Percentiles rank a stretch among this genome's conserved stretches.
Evolutionary conservation across 37 sponge, comb jelly and placozoan genomes (phyloP).

Genomic region (Diacarnus erythraeanus): DNA sequence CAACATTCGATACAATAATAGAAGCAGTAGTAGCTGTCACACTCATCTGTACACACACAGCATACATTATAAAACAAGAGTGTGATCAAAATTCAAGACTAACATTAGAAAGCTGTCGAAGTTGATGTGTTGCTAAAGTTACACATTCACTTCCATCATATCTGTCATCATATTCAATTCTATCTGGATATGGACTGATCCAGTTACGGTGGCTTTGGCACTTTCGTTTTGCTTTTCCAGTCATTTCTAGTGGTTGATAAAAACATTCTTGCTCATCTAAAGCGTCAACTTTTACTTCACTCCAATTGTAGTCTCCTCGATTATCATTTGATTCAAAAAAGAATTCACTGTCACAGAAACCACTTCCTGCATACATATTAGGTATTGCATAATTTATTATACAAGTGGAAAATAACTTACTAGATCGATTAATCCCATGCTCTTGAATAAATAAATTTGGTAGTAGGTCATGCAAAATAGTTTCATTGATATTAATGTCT

Average conservation of each 20-base stretch:
- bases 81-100: not conserved
- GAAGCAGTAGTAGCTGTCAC: constrained; percentile 7
- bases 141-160: not conserved
- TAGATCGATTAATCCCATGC: not conserved
- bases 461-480: too few relatives aligned
- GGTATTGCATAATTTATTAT: not conserved
- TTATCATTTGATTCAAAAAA: not conserved
- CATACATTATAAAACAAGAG: too few relatives aligned
- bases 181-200: not conserved
- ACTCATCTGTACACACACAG: too few relatives aligned
- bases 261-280: not conserved
- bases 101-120: not conserved
- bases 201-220: not conserved
- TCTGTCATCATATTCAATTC: too few relatives aligned
- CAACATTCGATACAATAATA: not conserved
- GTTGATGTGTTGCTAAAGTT: not conserved
- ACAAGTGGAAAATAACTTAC: not conserved
- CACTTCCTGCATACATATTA: not conserved
- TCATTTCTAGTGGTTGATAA: not conserved
- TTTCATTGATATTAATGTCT: too few relatives aligned
- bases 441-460: too few relatives aligned
- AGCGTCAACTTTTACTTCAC: constrained; percentile 5
- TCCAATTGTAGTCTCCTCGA: constrained; percentile 28
- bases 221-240: not conserved
- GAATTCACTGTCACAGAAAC: constrained; percentile 32